These are phyloP conservation scores for Lucilia cuprina DNA, from an alignment of 1,140 invertebrate species.

Conservation along the genomic window DNA sequence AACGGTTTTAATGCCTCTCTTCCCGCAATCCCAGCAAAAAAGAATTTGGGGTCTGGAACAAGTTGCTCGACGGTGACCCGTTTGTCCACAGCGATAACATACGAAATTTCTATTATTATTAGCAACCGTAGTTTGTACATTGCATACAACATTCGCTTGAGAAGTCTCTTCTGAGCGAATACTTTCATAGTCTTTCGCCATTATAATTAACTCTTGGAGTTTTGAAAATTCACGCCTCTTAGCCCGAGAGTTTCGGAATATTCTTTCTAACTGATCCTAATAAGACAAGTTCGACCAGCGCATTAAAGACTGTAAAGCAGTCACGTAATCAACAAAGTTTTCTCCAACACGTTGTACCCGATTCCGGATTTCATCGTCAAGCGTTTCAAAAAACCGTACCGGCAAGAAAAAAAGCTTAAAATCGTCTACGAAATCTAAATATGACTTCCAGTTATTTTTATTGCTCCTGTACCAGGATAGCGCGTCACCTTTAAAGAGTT, in stretches of 20 bases:
- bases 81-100: slow-evolving; percentile 24
- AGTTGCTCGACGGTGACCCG: no score
- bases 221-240: neutral
- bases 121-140: neutral
- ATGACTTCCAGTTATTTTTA: neutral
- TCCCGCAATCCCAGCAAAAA: no score
- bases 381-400: neutral
- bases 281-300: neutral
- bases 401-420: neutral
- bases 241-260: neutral
- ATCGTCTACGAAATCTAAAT: no score
- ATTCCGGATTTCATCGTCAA: neutral
- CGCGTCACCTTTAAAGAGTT: neutral
- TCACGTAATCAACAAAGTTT: neutral
- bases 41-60: no score
- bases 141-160: neutral
- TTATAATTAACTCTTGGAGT: neutral
- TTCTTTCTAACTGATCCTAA: neutral
- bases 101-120: neutral
- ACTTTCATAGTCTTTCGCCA: neutral
- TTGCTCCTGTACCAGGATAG: neutral
- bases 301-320: neutral
- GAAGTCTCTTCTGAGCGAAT: neutral
- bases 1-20: no score
- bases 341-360: neutral